Evolutionary conservation across 2,113 vertebrate genomes (phyloP).

Genomic region (Thymallus thymallus): DNA sequence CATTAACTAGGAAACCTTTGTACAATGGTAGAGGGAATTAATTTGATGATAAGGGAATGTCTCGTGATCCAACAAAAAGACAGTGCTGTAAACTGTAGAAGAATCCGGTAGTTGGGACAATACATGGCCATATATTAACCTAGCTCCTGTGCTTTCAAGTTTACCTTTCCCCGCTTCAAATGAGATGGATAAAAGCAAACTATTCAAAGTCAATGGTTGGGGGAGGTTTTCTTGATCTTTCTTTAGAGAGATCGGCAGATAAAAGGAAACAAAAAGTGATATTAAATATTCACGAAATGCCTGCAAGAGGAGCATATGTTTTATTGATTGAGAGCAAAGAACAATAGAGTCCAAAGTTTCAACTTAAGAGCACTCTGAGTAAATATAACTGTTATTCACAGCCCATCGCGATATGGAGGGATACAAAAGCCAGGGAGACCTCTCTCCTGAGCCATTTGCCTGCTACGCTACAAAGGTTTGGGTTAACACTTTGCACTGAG

Average conservation of each 20-base stretch:
- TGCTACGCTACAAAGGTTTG: constrained; percentile 48
- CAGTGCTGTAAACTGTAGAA: background rate
- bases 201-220: constrained; percentile 52
- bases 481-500: constrained; percentile 57
- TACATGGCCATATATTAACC: background rate
- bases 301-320: constrained; percentile 63
- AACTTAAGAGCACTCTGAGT: constrained; percentile 59
- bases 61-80: background rate
- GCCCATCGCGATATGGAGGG: constrained; percentile 10
- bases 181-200: constrained; percentile 60
- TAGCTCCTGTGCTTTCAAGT: constrained; percentile 18
- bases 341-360: constrained; percentile 60
- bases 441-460: constrained; percentile 53
- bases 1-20: background rate
- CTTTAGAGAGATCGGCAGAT: constrained; percentile 54
- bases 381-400: constrained; percentile 34
- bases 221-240: constrained; percentile 55
- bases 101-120: background rate
- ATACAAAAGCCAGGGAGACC: constrained; percentile 20
- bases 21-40: background rate
- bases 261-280: constrained; percentile 64
- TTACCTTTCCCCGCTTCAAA: constrained; percentile 51
- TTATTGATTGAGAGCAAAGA: constrained; percentile 73
- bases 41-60: background rate
- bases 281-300: constrained; percentile 75